Percentiles rank a stretch among this genome's conserved stretches.
phyloP scores from a whole-genome alignment of 1,140 invertebrate species.

The Maconellicoccus hirsutus region DNA sequence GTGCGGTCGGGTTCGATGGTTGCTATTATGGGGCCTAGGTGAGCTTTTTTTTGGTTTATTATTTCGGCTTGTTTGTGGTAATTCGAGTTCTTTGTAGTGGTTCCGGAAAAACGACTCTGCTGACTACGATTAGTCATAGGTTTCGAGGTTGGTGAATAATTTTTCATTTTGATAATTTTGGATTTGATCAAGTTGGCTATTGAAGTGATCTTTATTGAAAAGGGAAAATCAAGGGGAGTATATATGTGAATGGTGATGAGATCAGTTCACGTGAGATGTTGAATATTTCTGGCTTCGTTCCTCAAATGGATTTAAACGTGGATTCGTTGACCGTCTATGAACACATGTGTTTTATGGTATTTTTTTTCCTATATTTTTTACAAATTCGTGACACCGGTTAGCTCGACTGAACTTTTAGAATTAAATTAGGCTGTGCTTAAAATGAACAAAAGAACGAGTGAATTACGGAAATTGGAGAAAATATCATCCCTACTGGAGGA shows the following conservation, averaged over 20 bases:
- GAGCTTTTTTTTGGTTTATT: slow-evolving; percentile 29
- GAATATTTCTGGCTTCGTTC: slow-evolving; percentile 57
- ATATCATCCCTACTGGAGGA: slow-evolving; percentile 48
- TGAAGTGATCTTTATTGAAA: slow-evolving; percentile 26
- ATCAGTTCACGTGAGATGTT: slow-evolving; percentile 48
- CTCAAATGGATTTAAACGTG: slow-evolving; percentile 55
- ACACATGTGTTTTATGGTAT: slow-evolving; percentile 66
- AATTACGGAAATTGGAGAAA: slow-evolving; percentile 30
- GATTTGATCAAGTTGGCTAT: neutral
- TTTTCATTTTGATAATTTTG: neutral
- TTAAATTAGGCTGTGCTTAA: slow-evolving; percentile 30
- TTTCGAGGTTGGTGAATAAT: slow-evolving; percentile 39
- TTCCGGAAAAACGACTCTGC: slow-evolving; percentile 56
- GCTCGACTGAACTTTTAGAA: neutral
- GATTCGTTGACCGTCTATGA: slow-evolving; percentile 55
- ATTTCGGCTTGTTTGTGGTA: neutral
- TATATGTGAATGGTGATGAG: slow-evolving; percentile 52
- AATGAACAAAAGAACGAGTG: slow-evolving; percentile 35
- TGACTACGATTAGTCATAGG: slow-evolving; percentile 53
- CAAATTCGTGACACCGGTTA: neutral
- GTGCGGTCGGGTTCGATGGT: slow-evolving; percentile 35
- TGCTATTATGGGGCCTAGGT: slow-evolving; percentile 39
- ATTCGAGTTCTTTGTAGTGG: slow-evolving; percentile 41
- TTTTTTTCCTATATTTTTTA: slow-evolving; percentile 35
- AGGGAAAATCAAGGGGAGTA: slow-evolving; percentile 45